These are phyloP conservation scores for Upupa epops DNA, from an alignment of 2,113 vertebrate genomes.

Conservation along the genomic window DNA sequence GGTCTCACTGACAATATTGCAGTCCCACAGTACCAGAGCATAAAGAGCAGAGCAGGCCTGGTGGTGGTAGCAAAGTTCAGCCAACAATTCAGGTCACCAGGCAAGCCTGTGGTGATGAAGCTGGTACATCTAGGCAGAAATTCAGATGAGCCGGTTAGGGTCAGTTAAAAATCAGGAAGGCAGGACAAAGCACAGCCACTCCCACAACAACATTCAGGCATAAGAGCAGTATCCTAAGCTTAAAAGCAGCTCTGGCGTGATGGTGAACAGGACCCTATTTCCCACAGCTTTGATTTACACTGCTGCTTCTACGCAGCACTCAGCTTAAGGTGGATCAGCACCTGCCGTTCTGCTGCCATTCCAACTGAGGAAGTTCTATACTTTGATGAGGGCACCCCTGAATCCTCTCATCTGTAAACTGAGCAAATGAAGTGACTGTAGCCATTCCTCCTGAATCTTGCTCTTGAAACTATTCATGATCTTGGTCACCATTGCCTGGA, in stretches of 20 bases:
- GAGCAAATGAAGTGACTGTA: background rate
- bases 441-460: background rate
- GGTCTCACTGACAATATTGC: background rate
- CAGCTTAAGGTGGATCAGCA: background rate
- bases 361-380: accelerated
- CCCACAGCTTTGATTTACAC: background rate
- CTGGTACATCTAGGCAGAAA: background rate
- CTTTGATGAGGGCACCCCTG: background rate
- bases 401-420: background rate
- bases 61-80: background rate
- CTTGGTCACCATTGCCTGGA: background rate
- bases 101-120: background rate
- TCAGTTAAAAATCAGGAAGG: background rate
- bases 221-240: background rate
- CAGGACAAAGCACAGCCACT: background rate
- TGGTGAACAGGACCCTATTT: background rate
- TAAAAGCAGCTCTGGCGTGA: background rate
- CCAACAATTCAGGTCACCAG: background rate
- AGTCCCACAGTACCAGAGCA: background rate
- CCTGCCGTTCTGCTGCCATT: accelerated
- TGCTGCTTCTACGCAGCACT: background rate
- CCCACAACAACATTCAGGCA: background rate
- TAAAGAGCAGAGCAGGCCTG: background rate
- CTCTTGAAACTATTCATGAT: background rate
- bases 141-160: background rate